These are phyloP conservation scores for Petroica traversi DNA, from an alignment of 2,113 vertebrate species.

Conservation along the genomic window DNA sequence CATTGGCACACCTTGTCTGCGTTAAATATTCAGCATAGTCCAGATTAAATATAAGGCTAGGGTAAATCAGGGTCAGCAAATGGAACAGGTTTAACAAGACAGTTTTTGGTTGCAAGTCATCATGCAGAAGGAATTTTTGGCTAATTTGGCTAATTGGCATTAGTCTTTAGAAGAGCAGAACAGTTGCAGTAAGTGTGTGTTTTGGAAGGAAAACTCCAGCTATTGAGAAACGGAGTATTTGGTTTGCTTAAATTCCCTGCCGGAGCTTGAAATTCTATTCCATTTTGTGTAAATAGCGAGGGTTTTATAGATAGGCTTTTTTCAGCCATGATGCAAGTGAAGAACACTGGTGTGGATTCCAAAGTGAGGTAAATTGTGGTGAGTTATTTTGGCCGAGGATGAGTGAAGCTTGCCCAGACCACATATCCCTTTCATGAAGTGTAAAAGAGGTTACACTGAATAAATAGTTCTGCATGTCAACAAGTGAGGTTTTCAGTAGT, in stretches of 20 bases:
- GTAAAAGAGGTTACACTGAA: slow-evolving; percentile 2
- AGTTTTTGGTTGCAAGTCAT: background rate
- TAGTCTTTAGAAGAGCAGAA: background rate
- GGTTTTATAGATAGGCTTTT: background rate
- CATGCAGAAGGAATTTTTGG: background rate
- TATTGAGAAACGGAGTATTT: background rate
- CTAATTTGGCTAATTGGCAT: background rate
- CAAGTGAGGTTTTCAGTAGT: background rate
- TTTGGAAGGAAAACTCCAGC: background rate
- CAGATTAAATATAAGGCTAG: background rate
- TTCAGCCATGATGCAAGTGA: background rate
- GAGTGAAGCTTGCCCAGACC: slow-evolving; percentile 30
- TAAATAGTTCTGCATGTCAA: slow-evolving; percentile 26
- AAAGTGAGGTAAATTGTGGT: slow-evolving; percentile 30
- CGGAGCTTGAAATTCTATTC: background rate
- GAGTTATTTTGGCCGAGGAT: slow-evolving; percentile 28
- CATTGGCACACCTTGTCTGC: background rate
- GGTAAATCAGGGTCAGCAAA: background rate
- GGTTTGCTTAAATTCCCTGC: background rate
- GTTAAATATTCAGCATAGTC: background rate
- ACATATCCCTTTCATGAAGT: slow-evolving; percentile 19
- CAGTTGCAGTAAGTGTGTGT: background rate
- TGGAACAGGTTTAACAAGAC: background rate
- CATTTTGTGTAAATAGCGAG: background rate
- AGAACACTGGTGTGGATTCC: background rate